These are phyloP conservation scores for Steinernema carpocapsae DNA, from an alignment of 2,888 invertebrate species.

Conservation along the genomic window DNA sequence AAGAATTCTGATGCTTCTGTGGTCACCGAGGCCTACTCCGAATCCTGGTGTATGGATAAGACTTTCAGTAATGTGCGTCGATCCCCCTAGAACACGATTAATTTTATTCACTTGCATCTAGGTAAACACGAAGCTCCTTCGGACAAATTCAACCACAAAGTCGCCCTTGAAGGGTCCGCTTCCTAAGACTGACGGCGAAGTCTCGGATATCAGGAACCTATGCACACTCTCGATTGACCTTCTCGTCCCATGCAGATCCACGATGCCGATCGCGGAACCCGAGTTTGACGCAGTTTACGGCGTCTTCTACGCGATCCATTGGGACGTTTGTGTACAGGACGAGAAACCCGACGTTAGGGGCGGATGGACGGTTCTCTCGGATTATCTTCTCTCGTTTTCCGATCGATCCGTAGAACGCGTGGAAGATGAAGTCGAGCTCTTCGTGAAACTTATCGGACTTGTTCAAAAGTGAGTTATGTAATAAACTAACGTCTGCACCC, in stretches of 20 bases:
- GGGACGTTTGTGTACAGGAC: slow-evolving; percentile 39
- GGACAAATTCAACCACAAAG: neutral
- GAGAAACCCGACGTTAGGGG: slow-evolving; percentile 3
- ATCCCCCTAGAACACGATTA: neutral
- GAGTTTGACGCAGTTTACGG: slow-evolving; percentile 34
- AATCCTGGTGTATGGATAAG: slow-evolving; percentile 8
- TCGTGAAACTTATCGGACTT: slow-evolving; percentile 38
- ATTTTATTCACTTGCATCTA: neutral
- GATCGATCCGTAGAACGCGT: slow-evolving; percentile 18
- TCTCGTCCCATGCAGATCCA: neutral
- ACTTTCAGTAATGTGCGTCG: neutral
- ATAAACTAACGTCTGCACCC: neutral
- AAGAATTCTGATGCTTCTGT: neutral
- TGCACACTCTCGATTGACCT: slow-evolving; percentile 11
- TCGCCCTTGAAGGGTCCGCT: slow-evolving; percentile 4
- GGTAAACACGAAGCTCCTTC: neutral
- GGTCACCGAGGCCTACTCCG: neutral
- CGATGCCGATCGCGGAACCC: slow-evolving; percentile 19
- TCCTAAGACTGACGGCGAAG: neutral
- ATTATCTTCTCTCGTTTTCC: neutral
- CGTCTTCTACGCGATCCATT: slow-evolving; percentile 40
- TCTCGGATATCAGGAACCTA: slow-evolving; percentile 7
- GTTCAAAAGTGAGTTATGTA: slow-evolving; percentile 33
- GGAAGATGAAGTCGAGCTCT: slow-evolving; percentile 39
- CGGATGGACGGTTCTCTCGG: neutral